Evolutionary conservation across 1,140 invertebrate species (phyloP), one percentile per base, ranked within the genome.

Genomic region (Penaeus indicus): DNA sequence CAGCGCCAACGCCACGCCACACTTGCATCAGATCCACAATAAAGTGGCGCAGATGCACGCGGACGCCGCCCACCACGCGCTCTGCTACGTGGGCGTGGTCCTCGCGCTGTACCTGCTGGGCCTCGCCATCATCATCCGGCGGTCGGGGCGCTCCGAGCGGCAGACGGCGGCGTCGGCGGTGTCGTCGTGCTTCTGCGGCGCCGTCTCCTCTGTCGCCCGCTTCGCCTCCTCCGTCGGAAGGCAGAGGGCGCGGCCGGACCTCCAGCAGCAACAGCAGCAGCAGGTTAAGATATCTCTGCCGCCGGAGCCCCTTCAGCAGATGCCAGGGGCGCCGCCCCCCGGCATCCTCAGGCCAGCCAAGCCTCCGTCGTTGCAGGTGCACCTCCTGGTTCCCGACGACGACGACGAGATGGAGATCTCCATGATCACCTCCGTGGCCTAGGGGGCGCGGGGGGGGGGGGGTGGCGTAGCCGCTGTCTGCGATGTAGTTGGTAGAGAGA

Each of bases 401-500:
- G 80, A 88, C 32, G 82, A 84, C 54, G 87, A 88, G 32, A 88
- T 88, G 81, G 87, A 88, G 60, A 84, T 88, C 54, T 88, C 87
- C 32, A 84, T 84, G 72, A 82, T 88, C 60, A 88, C 87, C 27
- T 84, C 81, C 18, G 87, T 88, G 60, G 87, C 87, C 81, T 88
- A 88, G 87, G 42, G 54, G 3, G 69, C 60, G 77, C 78, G 22
- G 0, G 27, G 38, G 64, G 47, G 25, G 42, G 16, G 84, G 69
- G 42, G 38, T 0, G 11, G 16, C 13, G 47, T 10, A 10, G 8
- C 4, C 38, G 4, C 38, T 42, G 4, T 8, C 3, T 4, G 38
- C 5, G 38, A 42, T 8, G 38, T 42, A 54, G 54, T 1, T 13
- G 54, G 10, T 11, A 11, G 54, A 13, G 54, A 47, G 47, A 54